A percentile compares a stretch with the other conserved stretches of the same genome.
phyloP scores from a whole-genome alignment of 2,113 vertebrate species.

The Laticauda laticaudata region DNA sequence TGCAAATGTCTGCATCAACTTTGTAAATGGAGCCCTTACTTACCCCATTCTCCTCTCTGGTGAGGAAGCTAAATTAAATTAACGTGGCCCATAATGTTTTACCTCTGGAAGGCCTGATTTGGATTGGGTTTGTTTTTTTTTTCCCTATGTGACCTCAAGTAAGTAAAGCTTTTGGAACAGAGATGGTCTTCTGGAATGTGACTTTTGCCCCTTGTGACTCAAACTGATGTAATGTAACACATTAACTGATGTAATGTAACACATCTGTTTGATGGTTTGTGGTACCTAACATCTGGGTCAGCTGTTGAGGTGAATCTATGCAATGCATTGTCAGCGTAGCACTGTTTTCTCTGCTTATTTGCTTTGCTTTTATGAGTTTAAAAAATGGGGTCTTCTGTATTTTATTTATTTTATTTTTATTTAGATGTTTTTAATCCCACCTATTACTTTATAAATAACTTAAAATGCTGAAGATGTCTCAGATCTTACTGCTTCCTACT shows the following conservation, averaged over 20 bases:
- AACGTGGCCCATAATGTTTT: not conserved
- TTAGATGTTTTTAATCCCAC: not conserved
- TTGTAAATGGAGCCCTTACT: not conserved
- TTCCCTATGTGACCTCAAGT: not conserved
- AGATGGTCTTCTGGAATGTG: not conserved
- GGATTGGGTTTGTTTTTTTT: not conserved
- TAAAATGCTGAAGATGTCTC: not conserved
- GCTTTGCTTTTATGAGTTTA: not conserved
- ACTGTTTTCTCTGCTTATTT: not conserved
- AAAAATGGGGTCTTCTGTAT: not conserved
- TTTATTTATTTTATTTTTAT: not conserved
- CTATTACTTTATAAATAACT: not conserved
- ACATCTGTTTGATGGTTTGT: no score
- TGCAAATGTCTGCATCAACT: not conserved
- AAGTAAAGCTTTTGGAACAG: not conserved
- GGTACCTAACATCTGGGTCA: not conserved
- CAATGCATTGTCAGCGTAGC: not conserved
- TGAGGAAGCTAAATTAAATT: not conserved
- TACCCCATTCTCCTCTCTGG: not conserved
- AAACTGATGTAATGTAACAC: not conserved
- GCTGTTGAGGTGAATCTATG: not conserved
- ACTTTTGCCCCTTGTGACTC: not conserved
- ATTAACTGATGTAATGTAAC: not conserved
- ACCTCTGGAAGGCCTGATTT: no score
- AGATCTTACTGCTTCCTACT: not conserved